Percentiles rank a stretch among this genome's conserved stretches.
These are phyloP conservation scores for Smittia aterrima DNA, from an alignment of 2,888 invertebrate genomes.

Conservation along the genomic window DNA sequence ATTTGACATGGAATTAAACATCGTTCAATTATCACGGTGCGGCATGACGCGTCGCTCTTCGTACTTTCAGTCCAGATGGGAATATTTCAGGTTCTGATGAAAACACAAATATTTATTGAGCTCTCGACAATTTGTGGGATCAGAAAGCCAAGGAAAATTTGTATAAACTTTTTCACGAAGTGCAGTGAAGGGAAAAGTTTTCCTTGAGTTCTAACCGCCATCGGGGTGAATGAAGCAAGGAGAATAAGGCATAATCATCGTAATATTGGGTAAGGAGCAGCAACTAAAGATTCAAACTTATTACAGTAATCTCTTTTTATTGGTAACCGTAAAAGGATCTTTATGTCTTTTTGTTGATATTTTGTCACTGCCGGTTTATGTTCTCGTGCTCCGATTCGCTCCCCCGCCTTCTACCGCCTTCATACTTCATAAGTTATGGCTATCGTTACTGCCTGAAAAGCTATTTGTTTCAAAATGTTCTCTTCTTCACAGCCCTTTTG, in stretches of 20 bases:
- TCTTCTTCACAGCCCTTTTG: not conserved
- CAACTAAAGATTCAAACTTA: constrained; percentile 37
- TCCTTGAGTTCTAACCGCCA: not conserved
- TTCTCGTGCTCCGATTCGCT: not conserved
- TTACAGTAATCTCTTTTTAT: constrained; percentile 39
- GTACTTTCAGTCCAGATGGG: not conserved
- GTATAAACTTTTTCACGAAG: not conserved
- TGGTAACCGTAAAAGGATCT: constrained; percentile 39
- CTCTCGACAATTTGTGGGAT: not conserved
- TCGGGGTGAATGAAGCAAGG: not conserved
- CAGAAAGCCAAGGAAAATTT: not conserved
- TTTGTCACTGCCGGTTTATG: constrained; percentile 3
- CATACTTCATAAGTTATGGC: not conserved
- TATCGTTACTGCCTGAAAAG: not conserved
- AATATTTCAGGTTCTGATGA: not conserved
- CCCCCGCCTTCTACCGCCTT: too few relatives aligned
- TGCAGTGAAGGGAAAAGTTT: constrained; percentile 11
- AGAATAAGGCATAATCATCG: constrained; percentile 31
- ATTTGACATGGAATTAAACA: constrained; percentile 35
- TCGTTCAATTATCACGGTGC: constrained; percentile 22
- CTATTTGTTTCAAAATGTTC: not conserved
- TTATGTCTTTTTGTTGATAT: constrained; percentile 27
- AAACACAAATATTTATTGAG: constrained; percentile 18
- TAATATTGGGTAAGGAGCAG: constrained; percentile 33
- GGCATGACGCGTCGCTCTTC: not conserved